Conservation (phyloP, 2,888 invertebrate genomes). For the Drosophila planitibia region DNA sequence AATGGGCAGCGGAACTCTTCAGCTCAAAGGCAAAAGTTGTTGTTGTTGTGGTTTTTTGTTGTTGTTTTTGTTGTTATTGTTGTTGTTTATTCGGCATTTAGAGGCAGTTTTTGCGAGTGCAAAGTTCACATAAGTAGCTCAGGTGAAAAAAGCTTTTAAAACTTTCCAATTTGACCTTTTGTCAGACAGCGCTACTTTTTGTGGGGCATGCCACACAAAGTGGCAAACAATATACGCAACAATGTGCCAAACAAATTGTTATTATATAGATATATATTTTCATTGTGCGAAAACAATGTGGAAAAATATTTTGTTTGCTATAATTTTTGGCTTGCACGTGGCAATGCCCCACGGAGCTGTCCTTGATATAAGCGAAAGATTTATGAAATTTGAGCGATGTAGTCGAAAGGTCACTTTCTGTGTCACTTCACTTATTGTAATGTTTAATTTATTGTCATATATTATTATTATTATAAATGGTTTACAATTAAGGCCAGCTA, state of each 20-base stretch:
- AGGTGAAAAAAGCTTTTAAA: conserved; percentile 69
- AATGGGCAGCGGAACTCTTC: conserved; percentile 16
- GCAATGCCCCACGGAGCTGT: background rate
- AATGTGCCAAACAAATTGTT: conserved; percentile 25
- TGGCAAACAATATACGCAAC: conserved; percentile 35
- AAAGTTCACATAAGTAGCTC: conserved; percentile 46
- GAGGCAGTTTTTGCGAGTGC: conserved; percentile 31
- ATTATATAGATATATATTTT: background rate
- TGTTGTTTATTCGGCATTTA: conserved; percentile 46
- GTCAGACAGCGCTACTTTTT: conserved; percentile 34
- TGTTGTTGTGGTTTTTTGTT: conserved; percentile 2
- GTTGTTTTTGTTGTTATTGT: conserved; percentile 7
- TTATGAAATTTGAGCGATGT: too few species aligned
- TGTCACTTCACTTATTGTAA: background rate
- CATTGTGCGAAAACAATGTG: conserved; percentile 17
- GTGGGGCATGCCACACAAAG: conserved; percentile 10
- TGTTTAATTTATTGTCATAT: background rate
- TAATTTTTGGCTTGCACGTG: background rate
- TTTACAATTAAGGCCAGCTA: background rate
- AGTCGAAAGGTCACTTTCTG: background rate
- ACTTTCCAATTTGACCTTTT: conserved; percentile 67
- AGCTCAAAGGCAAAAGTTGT: conserved; percentile 42
- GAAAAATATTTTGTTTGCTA: background rate
- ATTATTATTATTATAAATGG: background rate
- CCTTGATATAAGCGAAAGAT: background rate